These are phyloP conservation scores for Eulemur rubriventer DNA, from an alignment of 2,797 vertebrate species.

Conservation along the genomic window DNA sequence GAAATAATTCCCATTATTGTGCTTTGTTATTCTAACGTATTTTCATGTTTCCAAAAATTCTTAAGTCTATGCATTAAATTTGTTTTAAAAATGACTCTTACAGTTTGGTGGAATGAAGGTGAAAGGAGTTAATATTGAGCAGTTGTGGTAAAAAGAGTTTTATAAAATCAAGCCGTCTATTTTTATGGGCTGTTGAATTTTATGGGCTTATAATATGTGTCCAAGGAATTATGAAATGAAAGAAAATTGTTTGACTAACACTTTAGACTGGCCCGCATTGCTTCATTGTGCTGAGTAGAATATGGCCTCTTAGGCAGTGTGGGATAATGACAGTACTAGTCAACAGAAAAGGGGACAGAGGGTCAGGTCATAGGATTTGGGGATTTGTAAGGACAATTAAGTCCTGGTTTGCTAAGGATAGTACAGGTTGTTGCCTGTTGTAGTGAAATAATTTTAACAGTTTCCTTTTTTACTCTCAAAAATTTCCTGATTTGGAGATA, in stretches of 20 bases:
- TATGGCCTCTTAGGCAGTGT: neutral
- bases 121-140: neutral
- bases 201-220: conserved; percentile 37
- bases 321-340: neutral
- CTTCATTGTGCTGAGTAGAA: neutral
- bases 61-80: conserved; percentile 19
- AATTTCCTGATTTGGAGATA: neutral
- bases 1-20: conserved; percentile 33
- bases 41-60: conserved; percentile 22
- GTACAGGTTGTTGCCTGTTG: neutral
- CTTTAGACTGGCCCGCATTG: neutral
- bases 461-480: neutral
- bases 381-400: neutral
- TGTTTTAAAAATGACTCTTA: neutral
- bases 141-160: conserved; percentile 39
- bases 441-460: neutral
- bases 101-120: neutral
- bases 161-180: conserved; percentile 39
- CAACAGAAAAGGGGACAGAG: neutral
- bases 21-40: neutral
- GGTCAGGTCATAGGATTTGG: neutral
- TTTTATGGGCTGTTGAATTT: conserved; percentile 60
- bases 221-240: conserved; percentile 56
- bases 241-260: conserved; percentile 18
- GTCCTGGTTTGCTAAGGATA: neutral